Base-by-base conservation (phyloP, 1,140 invertebrate genomes). In the Drosophila setifemur region DNA sequence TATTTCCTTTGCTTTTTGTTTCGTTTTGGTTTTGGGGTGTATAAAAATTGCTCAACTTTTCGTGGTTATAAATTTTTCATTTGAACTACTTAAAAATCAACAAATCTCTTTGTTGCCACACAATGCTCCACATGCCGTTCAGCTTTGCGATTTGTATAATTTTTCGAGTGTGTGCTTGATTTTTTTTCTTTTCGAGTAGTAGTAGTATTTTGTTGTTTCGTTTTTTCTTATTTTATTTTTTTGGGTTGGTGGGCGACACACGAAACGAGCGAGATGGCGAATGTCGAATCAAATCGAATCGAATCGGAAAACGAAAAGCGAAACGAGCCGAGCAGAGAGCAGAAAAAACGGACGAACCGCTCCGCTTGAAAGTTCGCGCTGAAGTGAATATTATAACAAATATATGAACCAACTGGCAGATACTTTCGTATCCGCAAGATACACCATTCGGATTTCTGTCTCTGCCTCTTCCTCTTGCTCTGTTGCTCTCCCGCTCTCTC, bases 341-440 rank as follows among this genome's bases (percentile, higher is more conserved):
- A 21, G 18, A 42, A 16, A 43, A 64, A 55, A 67, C 60, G 68
- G 76, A 79, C 60, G 68, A 83, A 73, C 75, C 78, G 72, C 68
- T 79, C 69, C 75, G 78, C 55, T 76, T 83, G 78, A 79, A 82
- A 83, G 85, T 88, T 74, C 70, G 61, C 69, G 82, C 57, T 60
- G 49, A 82, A 87, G 52, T 87, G 63, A 83, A 23, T 23, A 23
- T 23, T 37, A 14, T 16, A 37, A 7, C 16, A 14, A 37, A 37
- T 37, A 7, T 37, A n/a, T n/a, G n/a, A n/a, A n/a, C n/a, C n/a
- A n/a, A n/a, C n/a, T n/a, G n/a, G 72, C 37, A 73, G 50, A 53
- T 64, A 61, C 54, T 39, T 48, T n/a, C n/a, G n/a, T n/a, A n/a
- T n/a, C n/a, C n/a, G n/a, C 39, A 68, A 73, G 71, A 74, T 54